Evolutionary conservation across 2,113 vertebrate species (phyloP), one percentile per base, ranked within the genome.

Genomic region (Probosciger aterrimus): DNA sequence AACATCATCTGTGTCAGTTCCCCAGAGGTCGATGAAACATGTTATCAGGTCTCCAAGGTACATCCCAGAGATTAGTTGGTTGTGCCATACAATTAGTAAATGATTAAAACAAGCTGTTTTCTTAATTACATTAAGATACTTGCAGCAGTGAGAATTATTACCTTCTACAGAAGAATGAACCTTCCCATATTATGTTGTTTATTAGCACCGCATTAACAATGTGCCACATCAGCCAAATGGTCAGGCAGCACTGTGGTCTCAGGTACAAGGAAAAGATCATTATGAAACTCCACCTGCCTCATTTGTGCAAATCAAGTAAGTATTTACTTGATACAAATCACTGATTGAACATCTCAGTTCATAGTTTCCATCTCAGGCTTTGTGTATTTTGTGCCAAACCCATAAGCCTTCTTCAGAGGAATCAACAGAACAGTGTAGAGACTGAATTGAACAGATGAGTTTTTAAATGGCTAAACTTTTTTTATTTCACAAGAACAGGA

Each of bases 101-200:
- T 65, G n/a, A 88, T 88, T 77, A 83, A 95, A 95, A 91, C 97
- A 95, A 30, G 80, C 73, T 78, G 24, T 92, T 96, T 92, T 73
- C 69, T 84, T 92, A 27, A 83, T 70, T 86, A 70, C 17, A n/a
- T 93, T 65, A 78, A 95, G 93, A 77, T 60, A 82, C 57, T 71
- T 55, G 30, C 30, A 85, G 68, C 71, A 81, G 31, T n/a, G n/a
- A 90, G 14, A 80, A 43, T 55, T 78, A 50, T 53, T 84, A 79
- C 18, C 16, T 75, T 76, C 44, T 35, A 93, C 73, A 2, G 39
- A 96, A 78, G 59, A 67, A 53, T 19, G 31, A 70, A 69, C 64
- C 91, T 92, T 95, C 93, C 93, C 63, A 96, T 96, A 96, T 67
- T 74, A 90, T 23, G 11, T 14, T 94, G 69, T 93, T 94, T 88